These are phyloP conservation scores for Clostera curtula DNA, from an alignment of 2,888 invertebrate genomes.

Conservation along the genomic window DNA sequence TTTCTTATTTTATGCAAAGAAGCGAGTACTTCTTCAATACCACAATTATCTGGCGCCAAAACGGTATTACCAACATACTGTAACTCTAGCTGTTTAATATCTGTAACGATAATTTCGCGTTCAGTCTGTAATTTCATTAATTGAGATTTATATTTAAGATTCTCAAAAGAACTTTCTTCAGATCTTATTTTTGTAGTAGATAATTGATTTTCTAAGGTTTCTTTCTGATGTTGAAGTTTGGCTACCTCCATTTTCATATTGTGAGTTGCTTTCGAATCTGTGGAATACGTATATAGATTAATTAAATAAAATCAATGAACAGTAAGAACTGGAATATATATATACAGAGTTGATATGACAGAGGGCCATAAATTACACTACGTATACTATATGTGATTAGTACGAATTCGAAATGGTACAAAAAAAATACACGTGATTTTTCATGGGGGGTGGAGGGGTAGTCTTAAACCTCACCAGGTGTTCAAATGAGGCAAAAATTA, in stretches of 20 bases:
- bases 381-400: too few species aligned
- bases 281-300: slow-evolving; percentile 13
- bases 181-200: slow-evolving; percentile 34
- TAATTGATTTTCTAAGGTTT: slow-evolving; percentile 37
- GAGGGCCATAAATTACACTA: too few species aligned
- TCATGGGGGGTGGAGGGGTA: too few species aligned
- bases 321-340: not conserved
- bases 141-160: slow-evolving; percentile 35
- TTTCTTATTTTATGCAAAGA: slow-evolving; percentile 46
- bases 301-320: not conserved
- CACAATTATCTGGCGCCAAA: slow-evolving; percentile 35
- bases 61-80: slow-evolving; percentile 45
- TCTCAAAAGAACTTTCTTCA: slow-evolving; percentile 35
- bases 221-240: slow-evolving; percentile 41
- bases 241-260: slow-evolving; percentile 59
- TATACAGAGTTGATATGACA: slow-evolving; percentile 1
- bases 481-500: too few species aligned
- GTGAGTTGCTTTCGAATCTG: slow-evolving; percentile 63
- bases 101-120: slow-evolving; percentile 40
- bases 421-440: too few species aligned
- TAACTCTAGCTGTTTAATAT: slow-evolving; percentile 52
- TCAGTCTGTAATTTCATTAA: slow-evolving; percentile 42
- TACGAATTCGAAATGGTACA: too few species aligned
- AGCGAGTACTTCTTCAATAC: slow-evolving; percentile 35
- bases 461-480: too few species aligned